Evolutionary conservation across 2,888 invertebrate genomes (phyloP), one percentile per base, ranked within the genome.

Genomic region (Boloria selene): DNA sequence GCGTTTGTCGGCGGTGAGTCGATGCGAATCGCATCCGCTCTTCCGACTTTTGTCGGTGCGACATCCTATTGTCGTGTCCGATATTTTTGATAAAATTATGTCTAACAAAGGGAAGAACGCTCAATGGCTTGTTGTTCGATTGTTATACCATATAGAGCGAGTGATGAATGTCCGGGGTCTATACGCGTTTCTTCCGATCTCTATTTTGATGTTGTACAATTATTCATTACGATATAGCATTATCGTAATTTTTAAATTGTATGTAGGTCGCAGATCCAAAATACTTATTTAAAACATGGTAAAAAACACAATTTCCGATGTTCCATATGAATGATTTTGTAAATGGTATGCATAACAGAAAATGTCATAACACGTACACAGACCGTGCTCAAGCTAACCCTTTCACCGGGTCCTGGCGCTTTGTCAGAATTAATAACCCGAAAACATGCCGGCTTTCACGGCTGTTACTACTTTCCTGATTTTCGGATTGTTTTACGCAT

Each of bases 61-160:
- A 71, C 73, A 73, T 77, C 71, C 85, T 68, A 88, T 91, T 90
- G 88, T 90, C 74, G 78, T 75, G 81, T 85, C 83, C 85, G 84
- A 90, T 90, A 87, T 90, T 89, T 90, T 92, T 92, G 90, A 91
- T 92, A 83, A 91, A 88, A 91, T 91, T 90, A 92, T 88, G 83
- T 85, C 82, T 85, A 81, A 91, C 89, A 91, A 92, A 85, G 77
- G 77, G 75, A 75, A 74, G 77, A 79, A 76, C 79, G 83, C 84
- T 86, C 85, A 81, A 87, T 85, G 78, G 85, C 85, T 84, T 90
- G 90, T 90, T 90, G 88, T 87, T 77, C 85, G 82, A 90, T 91
- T 91, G 90, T 92, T 85, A 85, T 82, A 80, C 76, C 85, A 90
- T 86, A 90, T 92, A 90, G 89, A 89, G 74, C 79, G 85, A 83